Base-by-base conservation (phyloP, 35 echinoderm and acorn worm species). In the Eucidaris tribuloides region DNA sequence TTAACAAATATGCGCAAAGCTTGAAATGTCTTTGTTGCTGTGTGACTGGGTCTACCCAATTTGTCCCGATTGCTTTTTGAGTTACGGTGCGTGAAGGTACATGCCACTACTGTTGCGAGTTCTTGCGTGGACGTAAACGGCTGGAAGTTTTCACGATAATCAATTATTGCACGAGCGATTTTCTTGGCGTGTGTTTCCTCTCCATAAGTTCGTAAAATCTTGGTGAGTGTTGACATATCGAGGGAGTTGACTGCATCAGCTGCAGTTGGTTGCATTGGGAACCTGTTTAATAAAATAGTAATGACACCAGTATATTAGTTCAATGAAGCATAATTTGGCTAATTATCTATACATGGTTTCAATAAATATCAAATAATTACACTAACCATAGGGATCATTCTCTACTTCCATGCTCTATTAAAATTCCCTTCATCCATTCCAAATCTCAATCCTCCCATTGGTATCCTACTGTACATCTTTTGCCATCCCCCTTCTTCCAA, bases 1-100 rank as follows among this genome's bases (percentile, higher is more conserved):
- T 97, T 97, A 18, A 97, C 94, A 82, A 97, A 97, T 45, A 97
- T 97, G 52, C 89, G 23, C 49, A 97, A 39, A 27, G 85, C 94
- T 41, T 92, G 89, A 66, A 97, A 97, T 33, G 94, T 97, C 79
- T 84, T 85, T 3, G 94, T 97, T 22, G 94, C 94, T 0, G 84
- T 78, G 45, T 97, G 94, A 7, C 78, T 52, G 35, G 46, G 77
- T 15, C 94, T 68, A 27, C 90, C 86, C 0, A 97, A 32, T 37
- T 79, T 82, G 60, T 97, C 94, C 35, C 71, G 79, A 2, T 61
- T 77, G 20, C 38, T n/a, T 2, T 65, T 58, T 3, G 94, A 76
- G 7, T 85, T 82, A 1, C 77, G 72, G 43, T 97, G 94, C 1
- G 89, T 89, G 61, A 92, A 92, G 7, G 81, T 85, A 45, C 77